Base-by-base conservation (phyloP, 2,888 invertebrate species). In the Margaritifera margaritifera region DNA sequence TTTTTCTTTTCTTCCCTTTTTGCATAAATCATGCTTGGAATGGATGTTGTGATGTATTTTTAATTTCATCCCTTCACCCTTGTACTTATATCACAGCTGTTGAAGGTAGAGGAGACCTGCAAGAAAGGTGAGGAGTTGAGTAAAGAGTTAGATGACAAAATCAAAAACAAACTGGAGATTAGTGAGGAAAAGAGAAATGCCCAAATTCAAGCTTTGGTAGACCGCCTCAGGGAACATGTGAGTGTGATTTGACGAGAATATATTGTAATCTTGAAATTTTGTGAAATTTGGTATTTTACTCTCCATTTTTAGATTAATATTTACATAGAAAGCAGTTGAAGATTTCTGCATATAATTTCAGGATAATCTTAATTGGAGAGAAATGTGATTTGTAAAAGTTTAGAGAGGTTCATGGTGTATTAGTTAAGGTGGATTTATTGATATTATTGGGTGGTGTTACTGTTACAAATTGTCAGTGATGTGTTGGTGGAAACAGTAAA, bases 171-270 rank as follows among this genome's bases (percentile, higher is more conserved):
- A 92, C 95, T 97, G 94, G 96, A 95, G 90, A 93, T 93, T 71
- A 94, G 95, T 83, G 94, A 94, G 86, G 97, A 95, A 91, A 98
- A 97, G 87, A 94, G 97, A 82, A 96, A 97, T 90, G 95, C 95
- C 62, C 95, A 96, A 90, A 95, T 98, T 89, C 94, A 94, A 86
- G 95, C 95, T 89, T 92, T 97, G 88, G 95, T 95, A 89, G 93
- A 94, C 76, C 90, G 83, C 64, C 84, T 83, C 65, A 82, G 76
- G 70, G 87, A 88, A 60, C 88, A 88, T 84, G 89, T 89, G 80
- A 86, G 89, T 86, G 24, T 42, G 42, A 42, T 15, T 42, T 42
- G 42, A 15, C 0, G 42, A 42, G 42, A 22, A 51, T 51, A 24
- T 24, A 24, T 51, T 50, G n/a, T 24, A 19, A 51, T 31, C 2